These are phyloP conservation scores for Leptopterna dolabrata DNA, from an alignment of 2,888 invertebrate species.

Conservation along the genomic window DNA sequence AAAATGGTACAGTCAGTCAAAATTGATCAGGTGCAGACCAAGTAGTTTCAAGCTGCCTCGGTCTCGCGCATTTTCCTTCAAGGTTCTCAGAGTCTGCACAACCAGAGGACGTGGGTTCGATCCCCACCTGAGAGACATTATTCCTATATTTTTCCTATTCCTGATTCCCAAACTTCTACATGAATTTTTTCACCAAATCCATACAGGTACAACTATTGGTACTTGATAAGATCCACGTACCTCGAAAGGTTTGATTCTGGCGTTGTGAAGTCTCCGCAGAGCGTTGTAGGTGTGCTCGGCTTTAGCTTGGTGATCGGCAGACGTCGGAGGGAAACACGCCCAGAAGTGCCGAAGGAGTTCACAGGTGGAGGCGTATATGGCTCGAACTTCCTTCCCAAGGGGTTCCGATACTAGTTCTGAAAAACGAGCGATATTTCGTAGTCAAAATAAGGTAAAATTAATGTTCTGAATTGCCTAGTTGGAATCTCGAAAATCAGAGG, in stretches of 20 bases:
- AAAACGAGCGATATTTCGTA: constrained; percentile 62
- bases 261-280: constrained; percentile 86
- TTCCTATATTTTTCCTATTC: too few species aligned
- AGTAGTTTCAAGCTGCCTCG: too few species aligned
- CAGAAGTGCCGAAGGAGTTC: constrained; percentile 95
- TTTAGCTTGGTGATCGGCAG: constrained; percentile 80
- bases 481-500: background rate
- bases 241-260: constrained; percentile 87
- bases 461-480: too few species aligned
- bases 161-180: too few species aligned
- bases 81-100: too few species aligned
- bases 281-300: constrained; percentile 91
- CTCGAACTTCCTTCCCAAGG: constrained; percentile 84
- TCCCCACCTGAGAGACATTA: too few species aligned
- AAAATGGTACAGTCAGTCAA: too few species aligned
- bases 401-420: constrained; percentile 86
- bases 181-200: too few species aligned
- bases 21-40: too few species aligned
- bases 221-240: constrained; percentile 67
- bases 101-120: too few species aligned
- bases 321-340: constrained; percentile 89
- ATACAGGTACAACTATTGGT: background rate
- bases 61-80: too few species aligned
- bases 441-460: constrained; percentile 44
- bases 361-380: constrained; percentile 85